phyloP scores from a whole-genome alignment of 2,888 invertebrate genomes.

The Tholera decimalis region DNA sequence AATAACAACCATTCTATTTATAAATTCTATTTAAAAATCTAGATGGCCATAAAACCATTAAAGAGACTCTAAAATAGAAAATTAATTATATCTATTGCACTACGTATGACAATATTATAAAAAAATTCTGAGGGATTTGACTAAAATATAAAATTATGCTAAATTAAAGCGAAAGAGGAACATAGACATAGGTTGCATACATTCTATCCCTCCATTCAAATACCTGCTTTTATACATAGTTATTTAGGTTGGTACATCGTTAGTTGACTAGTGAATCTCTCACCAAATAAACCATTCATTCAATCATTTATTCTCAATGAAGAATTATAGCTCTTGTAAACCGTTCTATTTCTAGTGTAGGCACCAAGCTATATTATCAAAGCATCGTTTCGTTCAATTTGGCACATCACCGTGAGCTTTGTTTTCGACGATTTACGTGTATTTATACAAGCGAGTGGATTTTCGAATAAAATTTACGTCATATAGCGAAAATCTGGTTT shows the following conservation, averaged over 20 bases:
- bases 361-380: slow-evolving; percentile 24
- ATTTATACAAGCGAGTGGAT: slow-evolving; percentile 58
- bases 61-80: neutral
- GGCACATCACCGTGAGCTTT: slow-evolving; percentile 55
- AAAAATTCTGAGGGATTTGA: slow-evolving; percentile 19
- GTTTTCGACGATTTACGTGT: slow-evolving; percentile 60
- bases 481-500: slow-evolving; percentile 46
- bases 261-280: slow-evolving; percentile 4
- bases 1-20: slow-evolving; percentile 2
- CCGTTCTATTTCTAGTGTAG: slow-evolving; percentile 40
- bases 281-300: slow-evolving; percentile 25
- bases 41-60: neutral
- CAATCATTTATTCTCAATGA: slow-evolving; percentile 45
- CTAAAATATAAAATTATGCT: slow-evolving; percentile 41
- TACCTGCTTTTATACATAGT: neutral
- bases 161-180: slow-evolving; percentile 7
- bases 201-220: neutral
- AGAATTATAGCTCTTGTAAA: slow-evolving; percentile 35
- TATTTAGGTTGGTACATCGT: neutral
- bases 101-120: slow-evolving; percentile 1
- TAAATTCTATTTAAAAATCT: slow-evolving; percentile 13
- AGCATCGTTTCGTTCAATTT: slow-evolving; percentile 40
- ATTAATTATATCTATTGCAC: slow-evolving; percentile 8
- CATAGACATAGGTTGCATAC: neutral
- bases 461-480: slow-evolving; percentile 59